phyloP scores from a whole-genome alignment of 1,140 invertebrate genomes.

The Eufriesea mexicana region DNA sequence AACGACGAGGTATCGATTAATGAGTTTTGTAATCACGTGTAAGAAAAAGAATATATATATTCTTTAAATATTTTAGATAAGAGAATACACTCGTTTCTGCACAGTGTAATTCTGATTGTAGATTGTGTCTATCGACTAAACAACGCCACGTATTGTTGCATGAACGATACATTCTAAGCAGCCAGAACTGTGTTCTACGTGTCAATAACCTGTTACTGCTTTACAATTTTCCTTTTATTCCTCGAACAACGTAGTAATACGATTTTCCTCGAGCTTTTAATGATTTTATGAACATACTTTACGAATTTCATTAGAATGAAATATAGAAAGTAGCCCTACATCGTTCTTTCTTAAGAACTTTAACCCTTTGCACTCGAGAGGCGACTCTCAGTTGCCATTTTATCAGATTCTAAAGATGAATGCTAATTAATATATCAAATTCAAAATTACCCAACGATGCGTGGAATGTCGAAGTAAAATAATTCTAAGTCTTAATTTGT shows the following conservation, averaged over 20 bases:
- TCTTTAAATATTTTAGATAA: constrained; percentile 16
- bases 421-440: too few relatives aligned
- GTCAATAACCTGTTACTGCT: not conserved
- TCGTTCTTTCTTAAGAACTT: too few relatives aligned
- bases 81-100: constrained; percentile 1
- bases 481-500: too few relatives aligned
- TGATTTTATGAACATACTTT: too few relatives aligned
- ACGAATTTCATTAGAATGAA: too few relatives aligned
- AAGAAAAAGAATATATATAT: constrained; percentile 2
- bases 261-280: not conserved
- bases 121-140: constrained; percentile 15
- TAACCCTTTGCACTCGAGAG: too few relatives aligned
- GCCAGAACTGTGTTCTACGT: not conserved
- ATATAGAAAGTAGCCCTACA: too few relatives aligned
- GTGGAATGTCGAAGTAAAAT: too few relatives aligned
- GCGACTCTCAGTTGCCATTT: too few relatives aligned
- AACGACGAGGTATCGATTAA: not conserved
- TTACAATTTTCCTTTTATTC: not conserved
- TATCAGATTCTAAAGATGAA: too few relatives aligned
- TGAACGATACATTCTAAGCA: not conserved
- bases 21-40: constrained; percentile 4
- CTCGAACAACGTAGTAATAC: not conserved
- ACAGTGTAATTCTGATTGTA: constrained; percentile 4
- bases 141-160: constrained; percentile 5
- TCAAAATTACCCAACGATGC: too few relatives aligned